Evolutionary conservation across 2,888 invertebrate genomes (phyloP), one percentile per base, ranked within the genome.

Genomic region (Zygothrica quintamaculata): DNA sequence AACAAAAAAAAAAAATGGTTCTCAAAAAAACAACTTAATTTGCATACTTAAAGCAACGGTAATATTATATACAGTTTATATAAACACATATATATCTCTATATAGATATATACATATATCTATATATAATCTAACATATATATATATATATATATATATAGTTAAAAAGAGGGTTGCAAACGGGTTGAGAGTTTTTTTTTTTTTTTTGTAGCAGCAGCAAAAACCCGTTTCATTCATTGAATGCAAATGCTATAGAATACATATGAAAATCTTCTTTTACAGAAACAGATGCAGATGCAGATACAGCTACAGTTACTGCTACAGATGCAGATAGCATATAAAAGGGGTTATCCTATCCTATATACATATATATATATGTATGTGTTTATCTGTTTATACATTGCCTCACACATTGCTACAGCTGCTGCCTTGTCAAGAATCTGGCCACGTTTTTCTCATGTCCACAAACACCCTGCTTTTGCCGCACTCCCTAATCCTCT

Each of bases 221-320:
- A 67, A 57, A 53, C 64, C 48, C 43, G 64, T 74, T 79, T 80
- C 84, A 79, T 80, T 77, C 84, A 80, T 84, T 70, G 70, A 75
- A 76, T 73, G 69, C 58, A 76, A 76, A 69, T 69, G 69, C 65
- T 56, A 16, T 58, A 50, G 65, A n/a, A n/a, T 50, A 62, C 51
- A 68, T 40, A 69, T 59, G 70, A 48, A 51, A 48, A 62, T 62
- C 9, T 55, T n/a, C n/a, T n/a, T n/a, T n/a, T n/a, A n/a, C n/a
- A n/a, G n/a, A n/a, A n/a, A n/a, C n/a, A n/a, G n/a, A n/a, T n/a
- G n/a, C n/a, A n/a, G n/a, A n/a, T n/a, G n/a, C n/a, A n/a, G n/a
- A n/a, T n/a, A n/a, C n/a, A n/a, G n/a, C n/a, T n/a, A n/a, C n/a
- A n/a, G n/a, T n/a, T n/a, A n/a, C n/a, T n/a, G n/a, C n/a, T n/a